Conservation (phyloP, 2,797 vertebrate genomes). For the Bovichtus variegatus region DNA sequence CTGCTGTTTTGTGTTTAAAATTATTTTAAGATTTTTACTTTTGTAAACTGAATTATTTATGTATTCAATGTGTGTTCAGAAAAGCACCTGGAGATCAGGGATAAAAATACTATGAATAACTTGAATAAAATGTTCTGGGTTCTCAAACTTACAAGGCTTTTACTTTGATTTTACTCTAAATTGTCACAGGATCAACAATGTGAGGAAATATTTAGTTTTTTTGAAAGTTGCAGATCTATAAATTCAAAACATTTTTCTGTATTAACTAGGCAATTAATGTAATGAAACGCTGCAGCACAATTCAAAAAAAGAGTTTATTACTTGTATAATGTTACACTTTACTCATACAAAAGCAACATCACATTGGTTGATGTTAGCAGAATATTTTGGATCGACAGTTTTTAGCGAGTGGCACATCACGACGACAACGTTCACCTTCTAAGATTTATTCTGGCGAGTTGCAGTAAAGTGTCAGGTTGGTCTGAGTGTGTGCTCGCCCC, state of each 20-base stretch:
- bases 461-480: slow-evolving; percentile 42
- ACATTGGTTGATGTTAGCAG: slow-evolving; percentile 57
- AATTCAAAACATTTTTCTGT: not conserved
- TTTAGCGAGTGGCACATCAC: slow-evolving; percentile 65
- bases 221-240: not conserved
- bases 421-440: slow-evolving; percentile 22
- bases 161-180: not conserved
- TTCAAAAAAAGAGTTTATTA: slow-evolving; percentile 77
- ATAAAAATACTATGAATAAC: slow-evolving; percentile 8
- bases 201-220: too few relatives aligned
- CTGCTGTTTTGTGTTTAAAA: not conserved
- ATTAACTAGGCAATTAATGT: not conserved
- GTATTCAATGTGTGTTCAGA: not conserved
- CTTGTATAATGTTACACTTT: slow-evolving; percentile 59
- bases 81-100: not conserved
- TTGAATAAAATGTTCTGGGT: slow-evolving; percentile 5
- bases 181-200: not conserved
- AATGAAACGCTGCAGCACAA: slow-evolving; percentile 15
- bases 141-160: not conserved
- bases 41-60: slow-evolving; percentile 31
- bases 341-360: slow-evolving; percentile 80
- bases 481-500: slow-evolving; percentile 14
- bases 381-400: slow-evolving; percentile 59
- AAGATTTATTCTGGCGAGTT: slow-evolving; percentile 21
- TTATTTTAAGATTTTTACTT: slow-evolving; percentile 44